Conservation (phyloP, 2,888 invertebrate species). For the Orthosia cruda region DNA sequence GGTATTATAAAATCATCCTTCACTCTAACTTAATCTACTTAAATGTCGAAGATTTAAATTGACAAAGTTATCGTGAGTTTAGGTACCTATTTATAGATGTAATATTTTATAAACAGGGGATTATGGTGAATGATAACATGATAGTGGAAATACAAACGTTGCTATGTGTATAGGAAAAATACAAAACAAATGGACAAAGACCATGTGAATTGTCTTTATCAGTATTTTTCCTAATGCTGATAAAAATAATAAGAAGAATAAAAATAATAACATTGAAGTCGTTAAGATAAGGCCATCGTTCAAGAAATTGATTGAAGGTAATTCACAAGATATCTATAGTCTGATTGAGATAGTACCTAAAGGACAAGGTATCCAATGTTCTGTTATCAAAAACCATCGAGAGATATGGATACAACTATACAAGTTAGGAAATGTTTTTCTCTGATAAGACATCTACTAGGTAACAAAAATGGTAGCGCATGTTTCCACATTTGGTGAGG, state of each 20-base stretch:
- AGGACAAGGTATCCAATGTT: slow-evolving; percentile 21
- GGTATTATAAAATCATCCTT: background rate
- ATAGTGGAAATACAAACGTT: background rate
- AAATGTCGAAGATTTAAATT: slow-evolving; percentile 1
- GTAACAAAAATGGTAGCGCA: background rate
- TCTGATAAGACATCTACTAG: background rate
- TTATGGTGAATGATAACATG: background rate
- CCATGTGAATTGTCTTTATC: background rate
- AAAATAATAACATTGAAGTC: background rate
- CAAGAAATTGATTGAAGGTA: slow-evolving; percentile 27
- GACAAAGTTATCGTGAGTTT: background rate
- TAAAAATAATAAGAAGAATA: slow-evolving; percentile 9
- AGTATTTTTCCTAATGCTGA: background rate
- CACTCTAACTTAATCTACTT: background rate
- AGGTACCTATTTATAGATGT: background rate
- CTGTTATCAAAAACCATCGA: slow-evolving; percentile 28
- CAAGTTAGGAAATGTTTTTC: background rate
- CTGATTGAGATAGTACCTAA: slow-evolving; percentile 13
- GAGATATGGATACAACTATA: slow-evolving; percentile 15
- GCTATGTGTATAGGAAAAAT: background rate
- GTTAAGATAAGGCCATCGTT: slow-evolving; percentile 7
- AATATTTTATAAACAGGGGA: background rate
- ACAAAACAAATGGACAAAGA: slow-evolving; percentile 3
- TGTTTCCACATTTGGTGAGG: background rate
- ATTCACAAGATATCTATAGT: slow-evolving; percentile 32